Conservation (phyloP, 2,888 invertebrate genomes). For the Dorcus parallelipipedus region DNA sequence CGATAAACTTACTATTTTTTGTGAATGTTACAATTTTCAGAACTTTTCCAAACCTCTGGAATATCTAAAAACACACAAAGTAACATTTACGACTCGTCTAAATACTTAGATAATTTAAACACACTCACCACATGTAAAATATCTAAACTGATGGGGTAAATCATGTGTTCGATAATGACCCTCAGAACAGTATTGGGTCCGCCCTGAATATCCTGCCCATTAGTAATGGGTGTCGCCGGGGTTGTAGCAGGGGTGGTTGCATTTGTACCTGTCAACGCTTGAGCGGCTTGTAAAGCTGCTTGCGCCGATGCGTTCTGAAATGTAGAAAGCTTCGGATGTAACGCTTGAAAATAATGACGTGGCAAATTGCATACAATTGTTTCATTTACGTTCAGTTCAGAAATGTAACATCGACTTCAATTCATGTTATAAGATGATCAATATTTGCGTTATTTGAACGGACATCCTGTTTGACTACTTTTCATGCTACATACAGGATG, state of each 20-base stretch:
- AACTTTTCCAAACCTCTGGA: slow-evolving; percentile 97
- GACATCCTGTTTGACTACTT: no score
- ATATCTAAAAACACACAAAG: slow-evolving; percentile 68
- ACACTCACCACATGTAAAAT: slow-evolving; percentile 79
- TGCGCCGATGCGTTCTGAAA: slow-evolving; percentile 79
- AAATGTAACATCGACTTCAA: no score
- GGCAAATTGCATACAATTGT: no score
- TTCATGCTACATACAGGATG: no score
- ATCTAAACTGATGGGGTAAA: slow-evolving; percentile 97
- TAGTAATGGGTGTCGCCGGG: slow-evolving; percentile 44
- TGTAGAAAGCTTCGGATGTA: no score
- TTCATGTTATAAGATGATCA: no score
- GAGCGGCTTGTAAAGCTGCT: slow-evolving; percentile 81
- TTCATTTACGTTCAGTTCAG: no score
- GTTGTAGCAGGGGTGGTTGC: slow-evolving; percentile 58
- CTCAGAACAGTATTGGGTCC: slow-evolving; percentile 95
- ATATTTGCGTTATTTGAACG: no score
- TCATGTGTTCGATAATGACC: slow-evolving; percentile 97
- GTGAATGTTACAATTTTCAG: slow-evolving; percentile 99
- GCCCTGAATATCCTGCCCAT: slow-evolving; percentile 72
- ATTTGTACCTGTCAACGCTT: slow-evolving; percentile 71
- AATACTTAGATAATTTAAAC: no score
- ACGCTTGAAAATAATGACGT: no score
- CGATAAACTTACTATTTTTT: slow-evolving; percentile 88
- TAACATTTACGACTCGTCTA: neutral